Evolutionary conservation across 2,888 invertebrate genomes (phyloP), one percentile per base, ranked within the genome.

Genomic region (Amblyteles armatorius): DNA sequence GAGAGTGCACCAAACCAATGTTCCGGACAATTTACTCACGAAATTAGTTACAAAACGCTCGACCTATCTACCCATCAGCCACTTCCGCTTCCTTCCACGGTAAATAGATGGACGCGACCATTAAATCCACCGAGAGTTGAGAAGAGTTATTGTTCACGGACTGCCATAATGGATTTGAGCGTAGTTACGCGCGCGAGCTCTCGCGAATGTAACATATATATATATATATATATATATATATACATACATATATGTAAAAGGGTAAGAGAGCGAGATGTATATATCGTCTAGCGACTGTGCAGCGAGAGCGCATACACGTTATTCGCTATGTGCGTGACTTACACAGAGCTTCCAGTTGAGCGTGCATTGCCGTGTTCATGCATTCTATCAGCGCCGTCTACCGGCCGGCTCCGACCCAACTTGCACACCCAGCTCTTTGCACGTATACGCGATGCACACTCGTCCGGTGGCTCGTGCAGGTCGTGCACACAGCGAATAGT

Each of bases 21-120:
- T 94, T 93, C 92, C 94, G 94, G 93, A 90, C 94, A 94, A 94
- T 94, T 94, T 94, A 93, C 92, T 92, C 93, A 89, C 91, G 89
- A 94, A 94, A 94, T 94, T 93, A 93, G 93, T 91, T 93, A 92
- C 94, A 93, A 93, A 94, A 94, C 91, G 92, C 89, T 92, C 92
- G 92, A 92, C 92, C 92, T 92, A 92, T 93, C 93, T 92, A 90
- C 93, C 93, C 93, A 93, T 93, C 93, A 93, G 92, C 90, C 91
- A 92, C 94, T 94, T 94, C 94, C 94, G 93, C 93, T 94, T 94
- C 94, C 94, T 93, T 83, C 91, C 91, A 90, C 91, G 91, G 85
- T 92, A 92, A 93, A 93, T 92, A 92, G 93, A 92, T 90, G 91
- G 90, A 90, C 90, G 91, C 90, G 91, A 91, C 90, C 93, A 93